Evolutionary conservation across 2,797 vertebrate genomes (phyloP).

Genomic region (Parauchenoglanis punctatus): DNA sequence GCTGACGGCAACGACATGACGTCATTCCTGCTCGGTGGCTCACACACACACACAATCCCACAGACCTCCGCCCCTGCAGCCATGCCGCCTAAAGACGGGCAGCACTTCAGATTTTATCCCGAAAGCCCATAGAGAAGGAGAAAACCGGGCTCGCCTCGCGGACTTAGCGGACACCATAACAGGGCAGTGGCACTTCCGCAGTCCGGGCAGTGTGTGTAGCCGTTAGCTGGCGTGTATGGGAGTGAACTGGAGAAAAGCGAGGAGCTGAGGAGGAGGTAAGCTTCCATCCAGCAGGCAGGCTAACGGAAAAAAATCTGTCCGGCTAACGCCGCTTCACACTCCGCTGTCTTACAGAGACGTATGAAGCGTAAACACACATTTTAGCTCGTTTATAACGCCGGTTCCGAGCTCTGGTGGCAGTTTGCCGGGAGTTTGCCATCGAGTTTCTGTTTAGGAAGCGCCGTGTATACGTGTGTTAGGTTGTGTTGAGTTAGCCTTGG

Average conservation of each 20-base stretch:
- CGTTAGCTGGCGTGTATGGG: slow-evolving; percentile 66
- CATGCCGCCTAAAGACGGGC: slow-evolving; percentile 53
- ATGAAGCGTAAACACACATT: background rate
- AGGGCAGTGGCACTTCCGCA: slow-evolving; percentile 43
- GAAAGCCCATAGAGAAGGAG: slow-evolving; percentile 33
- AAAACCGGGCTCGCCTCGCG: too few species aligned
- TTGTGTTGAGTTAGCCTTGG: slow-evolving; percentile 16
- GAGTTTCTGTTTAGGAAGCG: slow-evolving; percentile 29
- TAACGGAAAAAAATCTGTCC: slow-evolving; percentile 40
- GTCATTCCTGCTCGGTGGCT: slow-evolving; percentile 57
- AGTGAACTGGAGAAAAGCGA: slow-evolving; percentile 65
- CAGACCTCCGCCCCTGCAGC: slow-evolving; percentile 64
- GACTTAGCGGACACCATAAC: background rate
- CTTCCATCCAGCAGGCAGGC: slow-evolving; percentile 71
- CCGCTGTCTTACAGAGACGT: background rate
- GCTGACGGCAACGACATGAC: slow-evolving; percentile 67
- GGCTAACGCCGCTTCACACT: slow-evolving; percentile 42
- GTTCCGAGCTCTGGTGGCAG: background rate
- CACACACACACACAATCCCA: slow-evolving; percentile 29
- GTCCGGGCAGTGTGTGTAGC: slow-evolving; percentile 36
- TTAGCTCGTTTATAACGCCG: background rate
- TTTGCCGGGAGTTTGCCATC: slow-evolving; percentile 49
- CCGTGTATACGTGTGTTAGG: background rate
- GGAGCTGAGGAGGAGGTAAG: slow-evolving; percentile 64
- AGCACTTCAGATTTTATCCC: slow-evolving; percentile 29